Evolutionary conservation across 92 coral and sea anemone species (phyloP).

Genomic region (Meandrina meandrites): DNA sequence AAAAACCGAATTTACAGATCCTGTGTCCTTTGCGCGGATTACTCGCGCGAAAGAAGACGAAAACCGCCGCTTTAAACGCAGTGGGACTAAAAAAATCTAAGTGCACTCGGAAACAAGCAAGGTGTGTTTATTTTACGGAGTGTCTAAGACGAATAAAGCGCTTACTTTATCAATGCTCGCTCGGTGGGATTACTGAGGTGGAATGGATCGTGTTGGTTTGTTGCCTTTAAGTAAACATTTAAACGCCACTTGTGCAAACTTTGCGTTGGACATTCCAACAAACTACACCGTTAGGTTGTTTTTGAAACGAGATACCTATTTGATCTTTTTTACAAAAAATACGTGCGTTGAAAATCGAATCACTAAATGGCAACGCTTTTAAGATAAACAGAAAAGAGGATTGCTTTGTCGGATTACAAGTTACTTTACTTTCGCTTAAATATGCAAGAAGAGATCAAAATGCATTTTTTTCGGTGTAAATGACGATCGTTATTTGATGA

Average conservation of each 20-base stretch:
- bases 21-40: not conserved
- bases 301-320: conserved; percentile 24
- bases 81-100: not conserved
- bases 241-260: conserved; percentile 42
- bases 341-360: conserved; percentile 1
- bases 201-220: conserved; percentile 9
- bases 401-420: conserved; percentile 15
- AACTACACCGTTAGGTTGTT: conserved; percentile 42
- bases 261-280: conserved; percentile 23
- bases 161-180: conserved; percentile 3
- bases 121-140: conserved; percentile 15
- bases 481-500: not conserved
- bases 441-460: not conserved
- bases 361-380: conserved; percentile 34
- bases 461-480: not conserved
- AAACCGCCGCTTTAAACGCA: not conserved
- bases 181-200: conserved; percentile 13
- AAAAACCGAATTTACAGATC: not conserved
- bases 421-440: not conserved
- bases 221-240: conserved; percentile 28
- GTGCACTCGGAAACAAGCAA: not conserved
- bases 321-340: conserved; percentile 33
- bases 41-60: not conserved
- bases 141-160: conserved; percentile 28
- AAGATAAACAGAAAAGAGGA: conserved; percentile 40